Base-by-base conservation (phyloP, 92 coral and sea anemone genomes). In the Micromussa lordhowensis region DNA sequence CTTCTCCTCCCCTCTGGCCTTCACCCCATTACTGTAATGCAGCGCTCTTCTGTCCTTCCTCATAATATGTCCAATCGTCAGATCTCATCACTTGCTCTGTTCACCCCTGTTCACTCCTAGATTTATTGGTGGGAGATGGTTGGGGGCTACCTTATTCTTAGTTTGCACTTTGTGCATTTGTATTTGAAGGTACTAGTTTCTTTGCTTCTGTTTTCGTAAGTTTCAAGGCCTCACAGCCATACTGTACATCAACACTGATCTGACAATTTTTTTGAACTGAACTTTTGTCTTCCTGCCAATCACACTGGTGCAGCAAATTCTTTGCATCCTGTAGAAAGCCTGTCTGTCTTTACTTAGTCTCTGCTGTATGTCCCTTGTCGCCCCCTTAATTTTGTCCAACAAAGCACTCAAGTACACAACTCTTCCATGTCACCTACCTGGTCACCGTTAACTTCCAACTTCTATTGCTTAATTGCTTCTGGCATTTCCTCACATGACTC, bases 121-220 rank as follows among this genome's bases (percentile, higher is more conserved):
- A 40, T 40, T 40, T 4, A 9, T 40, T 40, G 48, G 48, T 40
- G 48, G 48, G 48, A 4, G 48, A 40, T 40, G 22, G 21, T 74
- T 16, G 59, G 36, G 0, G 91, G 87, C 91, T 83, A 82, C 24
- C n/a, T 71, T 11, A 88, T 88, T 59, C 83, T 73, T 24, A 88
- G 82, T 58, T 75, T 82, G 16, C 71, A 51, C 22, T 80, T 72
- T 32, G 74, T 66, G 75, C 70, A 31, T 44, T 88, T 88, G 36
- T 78, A 70, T 11, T 88, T 87, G 61, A 88, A 85, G 49, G 82
- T 16, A 51, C 82, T 17, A 83, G 76, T n/a, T 78, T 89, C 28
- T 84, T 83, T 49, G 72, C 61, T 51, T 83, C 92, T 40, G 82
- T 51, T 36, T 64, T 34, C 26, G 85, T 78, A 8, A 63, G 79